Evolutionary conservation across 2,113 vertebrate genomes (phyloP).

Genomic region (Phrynosoma platyrhinos): DNA sequence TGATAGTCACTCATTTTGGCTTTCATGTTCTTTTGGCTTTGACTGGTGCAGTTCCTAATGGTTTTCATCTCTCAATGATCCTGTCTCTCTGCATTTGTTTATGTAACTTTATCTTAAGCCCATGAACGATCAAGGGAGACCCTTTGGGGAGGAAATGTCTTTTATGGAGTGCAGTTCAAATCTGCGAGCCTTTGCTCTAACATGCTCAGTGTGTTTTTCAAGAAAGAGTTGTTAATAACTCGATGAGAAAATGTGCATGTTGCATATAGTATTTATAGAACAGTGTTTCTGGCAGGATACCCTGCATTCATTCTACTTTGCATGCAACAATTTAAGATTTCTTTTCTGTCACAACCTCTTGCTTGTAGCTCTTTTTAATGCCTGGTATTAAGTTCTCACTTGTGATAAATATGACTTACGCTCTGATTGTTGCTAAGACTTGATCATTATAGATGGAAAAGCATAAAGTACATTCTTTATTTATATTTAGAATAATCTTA

Average conservation of each 20-base stretch:
- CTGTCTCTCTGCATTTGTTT: conserved; percentile 6
- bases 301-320: neutral
- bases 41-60: neutral
- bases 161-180: neutral
- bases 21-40: conserved; percentile 2
- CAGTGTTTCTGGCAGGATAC: neutral
- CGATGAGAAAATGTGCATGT: neutral
- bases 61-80: neutral
- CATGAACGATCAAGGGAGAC: neutral
- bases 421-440: neutral
- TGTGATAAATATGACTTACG: conserved; percentile 19
- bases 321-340: conserved; percentile 12
- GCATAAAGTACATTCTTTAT: neutral
- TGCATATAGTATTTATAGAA: neutral
- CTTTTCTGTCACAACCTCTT: neutral
- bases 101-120: neutral
- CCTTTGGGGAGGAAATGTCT: too few species aligned
- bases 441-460: neutral
- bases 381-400: neutral
- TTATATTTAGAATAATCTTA: neutral
- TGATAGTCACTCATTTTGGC: neutral
- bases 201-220: neutral
- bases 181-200: neutral
- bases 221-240: conserved; percentile 1
- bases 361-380: neutral